Evolutionary conservation across 2,888 invertebrate genomes (phyloP).

Genomic region (Phasia obesa): DNA sequence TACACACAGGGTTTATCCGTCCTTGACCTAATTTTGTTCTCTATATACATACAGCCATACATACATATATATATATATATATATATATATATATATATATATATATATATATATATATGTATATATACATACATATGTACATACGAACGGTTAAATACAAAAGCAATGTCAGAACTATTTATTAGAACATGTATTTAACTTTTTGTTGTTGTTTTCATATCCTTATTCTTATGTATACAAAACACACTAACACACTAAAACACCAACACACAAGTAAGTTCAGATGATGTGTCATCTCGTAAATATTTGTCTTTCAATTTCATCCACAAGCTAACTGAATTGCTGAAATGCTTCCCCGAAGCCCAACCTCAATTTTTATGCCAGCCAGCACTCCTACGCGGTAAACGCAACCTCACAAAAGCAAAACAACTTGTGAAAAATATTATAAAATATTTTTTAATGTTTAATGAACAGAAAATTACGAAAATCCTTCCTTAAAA

Average conservation of each 20-base stretch:
- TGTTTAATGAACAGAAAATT: constrained; percentile 27
- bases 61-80: no score
- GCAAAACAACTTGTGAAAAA: constrained; percentile 13
- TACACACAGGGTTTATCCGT: constrained; percentile 39
- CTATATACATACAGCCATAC: not conserved
- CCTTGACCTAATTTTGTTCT: constrained; percentile 67
- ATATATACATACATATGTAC: no score
- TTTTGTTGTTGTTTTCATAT: not conserved
- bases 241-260: no score
- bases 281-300: constrained; percentile 37
- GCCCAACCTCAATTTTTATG: constrained; percentile 46
- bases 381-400: constrained; percentile 55
- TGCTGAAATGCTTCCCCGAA: constrained; percentile 21
- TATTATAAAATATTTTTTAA: constrained; percentile 1
- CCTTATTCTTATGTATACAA: no score
- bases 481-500: constrained; percentile 61
- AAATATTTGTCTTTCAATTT: constrained; percentile 48
- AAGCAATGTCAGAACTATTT: constrained; percentile 12
- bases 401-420: constrained; percentile 37
- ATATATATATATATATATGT: no score
- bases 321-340: constrained; percentile 2
- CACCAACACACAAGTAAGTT: not conserved
- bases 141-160: constrained; percentile 3
- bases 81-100: no score
- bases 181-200: not conserved